Evolutionary conservation across 2,113 vertebrate species (phyloP).

Genomic region (Redunca redunca): DNA sequence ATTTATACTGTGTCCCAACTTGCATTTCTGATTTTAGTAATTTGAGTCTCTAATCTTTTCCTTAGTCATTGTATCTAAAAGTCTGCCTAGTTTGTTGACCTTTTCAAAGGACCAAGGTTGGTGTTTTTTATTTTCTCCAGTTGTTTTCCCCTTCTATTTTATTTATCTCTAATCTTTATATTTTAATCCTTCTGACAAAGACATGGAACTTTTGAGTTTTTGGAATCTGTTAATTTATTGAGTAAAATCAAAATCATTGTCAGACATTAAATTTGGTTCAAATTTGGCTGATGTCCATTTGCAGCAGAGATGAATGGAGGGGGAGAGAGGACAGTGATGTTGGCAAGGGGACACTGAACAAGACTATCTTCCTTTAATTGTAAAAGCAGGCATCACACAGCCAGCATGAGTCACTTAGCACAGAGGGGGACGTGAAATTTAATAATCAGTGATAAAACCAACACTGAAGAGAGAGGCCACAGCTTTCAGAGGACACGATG

Average conservation of each 20-base stretch:
- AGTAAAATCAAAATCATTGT: constrained; percentile 25
- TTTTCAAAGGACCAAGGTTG: background rate
- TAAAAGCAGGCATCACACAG: background rate
- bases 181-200: background rate
- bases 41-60: background rate
- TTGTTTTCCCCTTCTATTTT: background rate
- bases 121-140: background rate
- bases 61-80: background rate
- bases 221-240: constrained; percentile 48
- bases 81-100: background rate
- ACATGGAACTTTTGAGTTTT: background rate
- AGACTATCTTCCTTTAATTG: background rate
- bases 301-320: background rate
- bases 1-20: background rate
- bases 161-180: background rate
- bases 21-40: background rate
- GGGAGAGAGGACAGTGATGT: background rate
- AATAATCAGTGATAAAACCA: background rate
- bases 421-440: background rate
- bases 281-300: background rate
- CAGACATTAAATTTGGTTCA: background rate
- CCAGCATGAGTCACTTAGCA: background rate
- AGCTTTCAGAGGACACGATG: background rate
- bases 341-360: background rate
- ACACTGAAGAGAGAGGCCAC: background rate